Base-by-base conservation (phyloP, 2,888 invertebrate genomes). In the Esperia sulphurella region DNA sequence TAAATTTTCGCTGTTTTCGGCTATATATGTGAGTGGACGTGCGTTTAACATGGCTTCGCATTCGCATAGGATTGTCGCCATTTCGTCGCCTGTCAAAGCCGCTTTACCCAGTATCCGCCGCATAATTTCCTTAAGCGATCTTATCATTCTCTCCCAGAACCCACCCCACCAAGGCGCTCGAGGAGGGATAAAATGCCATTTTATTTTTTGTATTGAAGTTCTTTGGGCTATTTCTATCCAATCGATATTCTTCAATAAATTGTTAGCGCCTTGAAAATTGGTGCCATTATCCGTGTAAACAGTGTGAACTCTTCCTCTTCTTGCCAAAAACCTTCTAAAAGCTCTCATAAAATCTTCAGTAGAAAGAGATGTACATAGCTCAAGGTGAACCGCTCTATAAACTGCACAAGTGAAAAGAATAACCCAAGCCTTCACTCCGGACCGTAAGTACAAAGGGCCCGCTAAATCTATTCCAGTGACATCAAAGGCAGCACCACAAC, bases 301-400 rank as follows among this genome's bases (percentile, higher is more conserved):
- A 31, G 10, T 10, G 8, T 31, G 3, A 31, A 31, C 31, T 9
- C 31, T 8, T 8, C 31, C 31, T 31, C 31, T 2, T 2, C 31
- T 2, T 10, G 31, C 31, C 1, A 31, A 9, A 7, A 31, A 31
- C 3, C 31, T 2, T 31, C 31, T 8, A 31, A 31, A 1, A 3
- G 31, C 10, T 8, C 3, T 31, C 31, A 31, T 4, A 31, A 31
- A 10, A 9, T 2, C 31, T 2, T 31, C 63, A 61, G 65, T 44
- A 10, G 46, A 8, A 9, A 14, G 14, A 41, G 13, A 13, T 4
- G 21, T 29, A 40, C 14, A 14, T 7, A 40, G 9, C 13, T 40
- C 40, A 1, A 31, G 8, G 8, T 31, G 31, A 1, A 31, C 40
- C 4, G 40, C 40, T 14, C 40, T 6, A 14, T 42, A 38, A 9